A percentile compares a stretch with the other conserved stretches of the same genome.
phyloP scores from a whole-genome alignment of 92 coral and sea anemone genomes.

The Isaurus tuberculatus region DNA sequence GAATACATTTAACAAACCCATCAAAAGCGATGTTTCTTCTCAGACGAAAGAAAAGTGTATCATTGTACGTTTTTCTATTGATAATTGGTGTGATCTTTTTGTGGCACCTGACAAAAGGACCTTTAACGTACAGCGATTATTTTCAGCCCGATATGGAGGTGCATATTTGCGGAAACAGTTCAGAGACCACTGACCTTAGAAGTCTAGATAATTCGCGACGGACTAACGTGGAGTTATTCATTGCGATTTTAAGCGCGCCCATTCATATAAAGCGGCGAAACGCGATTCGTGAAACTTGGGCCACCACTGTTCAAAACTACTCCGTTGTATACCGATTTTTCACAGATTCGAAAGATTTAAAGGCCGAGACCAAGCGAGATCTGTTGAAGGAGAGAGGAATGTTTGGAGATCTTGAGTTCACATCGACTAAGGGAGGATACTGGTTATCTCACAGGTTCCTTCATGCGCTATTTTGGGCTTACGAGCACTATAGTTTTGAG shows the following conservation, averaged over 20 bases:
- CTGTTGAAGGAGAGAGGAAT: slow-evolving; percentile 31
- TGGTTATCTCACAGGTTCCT: slow-evolving; percentile 57
- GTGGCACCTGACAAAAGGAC: too few species aligned
- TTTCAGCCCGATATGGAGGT: too few species aligned
- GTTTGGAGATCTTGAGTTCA: slow-evolving; percentile 37
- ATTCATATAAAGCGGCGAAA: slow-evolving; percentile 16
- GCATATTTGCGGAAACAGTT: too few species aligned
- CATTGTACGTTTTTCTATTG: too few species aligned
- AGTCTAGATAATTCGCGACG: too few species aligned
- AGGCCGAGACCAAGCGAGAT: not conserved
- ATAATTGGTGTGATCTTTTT: too few species aligned
- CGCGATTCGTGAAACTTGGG: slow-evolving; percentile 29
- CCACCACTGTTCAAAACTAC: slow-evolving; percentile 32
- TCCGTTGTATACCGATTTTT: slow-evolving; percentile 55
- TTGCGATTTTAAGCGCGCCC: slow-evolving; percentile 12
- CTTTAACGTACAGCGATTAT: too few species aligned
- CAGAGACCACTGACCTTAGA: too few species aligned
- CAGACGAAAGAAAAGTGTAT: too few species aligned
- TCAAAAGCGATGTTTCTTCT: too few species aligned
- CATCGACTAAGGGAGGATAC: slow-evolving; percentile 48
- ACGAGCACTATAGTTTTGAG: slow-evolving; percentile 50
- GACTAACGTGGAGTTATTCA: not conserved
- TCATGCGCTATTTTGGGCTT: slow-evolving; percentile 51
- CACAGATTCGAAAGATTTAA: slow-evolving; percentile 49
- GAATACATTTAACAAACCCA: too few species aligned